These are phyloP conservation scores for Clarias macrocephalus DNA, from an alignment of 2,113 vertebrate genomes.

Conservation along the genomic window DNA sequence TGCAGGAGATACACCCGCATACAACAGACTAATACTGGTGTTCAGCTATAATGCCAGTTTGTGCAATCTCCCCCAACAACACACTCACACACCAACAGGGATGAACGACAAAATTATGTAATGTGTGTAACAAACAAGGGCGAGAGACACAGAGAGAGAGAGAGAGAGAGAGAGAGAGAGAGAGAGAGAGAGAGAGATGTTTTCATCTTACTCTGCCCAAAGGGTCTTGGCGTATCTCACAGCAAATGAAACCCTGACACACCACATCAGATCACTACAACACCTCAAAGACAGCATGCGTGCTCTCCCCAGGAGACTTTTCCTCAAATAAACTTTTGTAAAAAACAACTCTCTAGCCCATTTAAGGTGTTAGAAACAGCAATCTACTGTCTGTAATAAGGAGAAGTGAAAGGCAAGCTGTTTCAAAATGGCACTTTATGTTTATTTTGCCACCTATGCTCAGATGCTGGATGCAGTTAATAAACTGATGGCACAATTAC, in stretches of 20 bases:
- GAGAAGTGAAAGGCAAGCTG: background rate
- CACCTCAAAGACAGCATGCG: constrained; percentile 11
- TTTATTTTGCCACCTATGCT: background rate
- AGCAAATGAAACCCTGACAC: constrained; percentile 23
- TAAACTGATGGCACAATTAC: background rate
- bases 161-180: constrained; percentile 34
- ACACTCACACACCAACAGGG: constrained; percentile 23
- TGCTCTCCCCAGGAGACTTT: background rate
- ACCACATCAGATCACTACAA: constrained; percentile 23
- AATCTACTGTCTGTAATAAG: background rate
- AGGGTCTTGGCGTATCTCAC: constrained; percentile 9
- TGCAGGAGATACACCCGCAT: constrained; percentile 40
- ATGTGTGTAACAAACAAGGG: background rate
- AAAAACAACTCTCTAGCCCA: background rate
- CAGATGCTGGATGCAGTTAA: background rate
- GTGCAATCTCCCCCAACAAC: constrained; percentile 36
- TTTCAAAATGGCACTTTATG: background rate
- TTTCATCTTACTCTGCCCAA: constrained; percentile 26
- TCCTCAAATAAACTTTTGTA: constrained; percentile 5
- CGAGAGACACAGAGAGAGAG: background rate
- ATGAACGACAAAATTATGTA: constrained; percentile 24
- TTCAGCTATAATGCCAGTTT: constrained; percentile 24
- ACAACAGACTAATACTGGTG: constrained; percentile 31
- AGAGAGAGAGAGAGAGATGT: background rate
- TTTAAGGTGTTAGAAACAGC: background rate